Percentiles rank a stretch among this genome's conserved stretches.
Evolutionary conservation across 2,888 invertebrate genomes (phyloP).

Genomic region (Deilephila elpenor): DNA sequence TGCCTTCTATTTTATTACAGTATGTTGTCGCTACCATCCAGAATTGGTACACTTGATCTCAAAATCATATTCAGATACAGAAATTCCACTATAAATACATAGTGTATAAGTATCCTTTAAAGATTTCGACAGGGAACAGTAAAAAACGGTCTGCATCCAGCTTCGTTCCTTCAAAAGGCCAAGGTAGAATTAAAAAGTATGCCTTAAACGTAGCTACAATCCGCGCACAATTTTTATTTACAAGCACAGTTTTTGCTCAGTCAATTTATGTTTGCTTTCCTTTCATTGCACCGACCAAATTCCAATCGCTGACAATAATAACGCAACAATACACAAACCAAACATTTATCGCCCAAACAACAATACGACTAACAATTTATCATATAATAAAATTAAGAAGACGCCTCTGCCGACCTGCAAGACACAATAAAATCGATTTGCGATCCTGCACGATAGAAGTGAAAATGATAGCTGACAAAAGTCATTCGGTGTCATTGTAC

Average conservation of each 20-base stretch:
- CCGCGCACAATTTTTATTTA: background rate
- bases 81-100: no score
- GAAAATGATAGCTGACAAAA: conserved; percentile 81
- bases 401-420: conserved; percentile 62
- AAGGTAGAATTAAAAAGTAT: no score
- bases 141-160: no score
- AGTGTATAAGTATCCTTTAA: no score
- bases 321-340: conserved; percentile 62
- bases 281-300: conserved; percentile 52
- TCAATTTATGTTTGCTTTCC: conserved; percentile 63
- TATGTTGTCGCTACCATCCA: no score
- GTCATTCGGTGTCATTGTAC: conserved; percentile 73
- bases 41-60: no score
- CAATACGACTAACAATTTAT: conserved; percentile 71
- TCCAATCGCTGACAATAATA: conserved; percentile 22
- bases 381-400: conserved; percentile 66
- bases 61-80: no score
- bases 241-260: background rate
- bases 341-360: conserved; percentile 66
- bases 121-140: no score
- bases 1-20: no score
- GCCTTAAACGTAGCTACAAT: background rate
- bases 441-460: conserved; percentile 70
- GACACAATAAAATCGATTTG: conserved; percentile 76
- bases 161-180: no score